Conservation (phyloP, 2,113 vertebrate species). For the Chinchilla lanigera region DNA sequence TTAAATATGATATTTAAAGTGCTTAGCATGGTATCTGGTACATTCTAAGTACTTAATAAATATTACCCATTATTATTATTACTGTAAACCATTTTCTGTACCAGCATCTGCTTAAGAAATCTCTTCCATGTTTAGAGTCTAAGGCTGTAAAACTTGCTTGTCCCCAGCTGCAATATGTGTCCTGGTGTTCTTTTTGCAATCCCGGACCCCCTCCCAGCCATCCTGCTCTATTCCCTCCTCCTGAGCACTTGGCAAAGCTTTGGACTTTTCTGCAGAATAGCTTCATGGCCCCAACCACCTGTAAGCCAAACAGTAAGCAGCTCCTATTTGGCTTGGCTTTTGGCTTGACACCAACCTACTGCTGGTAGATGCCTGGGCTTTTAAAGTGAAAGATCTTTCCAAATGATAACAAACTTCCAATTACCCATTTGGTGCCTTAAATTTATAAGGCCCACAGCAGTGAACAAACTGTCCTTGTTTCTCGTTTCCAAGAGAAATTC, state of each 20-base stretch:
- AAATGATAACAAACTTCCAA: conserved; percentile 76
- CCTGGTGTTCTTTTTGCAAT: not conserved
- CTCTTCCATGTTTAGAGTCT: not conserved
- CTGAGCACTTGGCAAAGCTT: not conserved
- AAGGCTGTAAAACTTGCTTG: conserved; percentile 10
- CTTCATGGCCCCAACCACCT: conserved; percentile 4
- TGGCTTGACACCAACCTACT: conserved; percentile 51
- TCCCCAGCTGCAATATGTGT: not conserved
- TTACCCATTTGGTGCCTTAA: conserved; percentile 56
- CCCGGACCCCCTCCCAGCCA: not conserved
- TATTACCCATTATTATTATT: not conserved
- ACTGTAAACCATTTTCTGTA: not conserved
- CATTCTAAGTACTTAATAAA: conserved; percentile 27
- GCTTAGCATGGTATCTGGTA: conserved; percentile 1
- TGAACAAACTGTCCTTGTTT: conserved; percentile 61
- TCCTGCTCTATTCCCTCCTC: not conserved
- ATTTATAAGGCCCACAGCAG: conserved; percentile 43
- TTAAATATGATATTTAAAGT: not conserved
- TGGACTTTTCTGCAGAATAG: conserved; percentile 44
- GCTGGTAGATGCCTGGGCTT: conserved; percentile 30
- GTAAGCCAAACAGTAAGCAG: conserved; percentile 58
- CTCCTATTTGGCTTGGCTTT: conserved; percentile 65
- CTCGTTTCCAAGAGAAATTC: conserved; percentile 57
- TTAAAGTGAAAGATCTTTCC: conserved; percentile 57
- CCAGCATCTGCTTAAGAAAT: conserved; percentile 31